phyloP scores from a whole-genome alignment of 1,140 invertebrate genomes.

The Musca domestica region DNA sequence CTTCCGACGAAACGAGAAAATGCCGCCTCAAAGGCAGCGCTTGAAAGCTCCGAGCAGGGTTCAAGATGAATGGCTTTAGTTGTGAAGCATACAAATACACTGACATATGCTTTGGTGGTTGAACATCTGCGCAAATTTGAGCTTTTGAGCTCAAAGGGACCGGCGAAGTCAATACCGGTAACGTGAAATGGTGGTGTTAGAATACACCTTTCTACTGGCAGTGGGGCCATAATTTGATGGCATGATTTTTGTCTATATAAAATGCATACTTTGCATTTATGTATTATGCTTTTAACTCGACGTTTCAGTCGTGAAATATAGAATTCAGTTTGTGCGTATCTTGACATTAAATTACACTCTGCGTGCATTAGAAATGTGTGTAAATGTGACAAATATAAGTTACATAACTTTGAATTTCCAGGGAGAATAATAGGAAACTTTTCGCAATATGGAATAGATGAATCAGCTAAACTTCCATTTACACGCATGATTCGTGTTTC shows the following conservation, averaged over 20 bases:
- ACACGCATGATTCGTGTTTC: background rate
- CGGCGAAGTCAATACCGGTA: background rate
- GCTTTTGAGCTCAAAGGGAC: background rate
- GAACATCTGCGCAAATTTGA: background rate
- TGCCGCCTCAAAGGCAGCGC: constrained; percentile 19
- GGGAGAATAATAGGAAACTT: background rate
- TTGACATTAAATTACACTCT: background rate
- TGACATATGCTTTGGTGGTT: background rate
- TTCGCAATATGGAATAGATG: constrained; percentile 1
- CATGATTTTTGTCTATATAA: background rate
- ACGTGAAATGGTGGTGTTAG: background rate
- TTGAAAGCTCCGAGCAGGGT: constrained; percentile 25
- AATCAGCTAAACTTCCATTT: background rate
- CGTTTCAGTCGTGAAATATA: background rate
- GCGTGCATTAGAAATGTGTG: background rate
- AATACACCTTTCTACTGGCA: background rate
- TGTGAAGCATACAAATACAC: constrained; percentile 20
- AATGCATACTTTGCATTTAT: background rate
- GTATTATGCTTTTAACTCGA: background rate
- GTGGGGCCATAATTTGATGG: constrained; percentile 5
- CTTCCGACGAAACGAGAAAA: constrained; percentile 11
- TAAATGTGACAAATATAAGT: background rate
- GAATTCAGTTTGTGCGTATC: background rate
- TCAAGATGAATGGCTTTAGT: constrained; percentile 21
- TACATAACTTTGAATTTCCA: background rate